Conservation (phyloP, 2,113 vertebrate species). For the Pungitius pungitius region DNA sequence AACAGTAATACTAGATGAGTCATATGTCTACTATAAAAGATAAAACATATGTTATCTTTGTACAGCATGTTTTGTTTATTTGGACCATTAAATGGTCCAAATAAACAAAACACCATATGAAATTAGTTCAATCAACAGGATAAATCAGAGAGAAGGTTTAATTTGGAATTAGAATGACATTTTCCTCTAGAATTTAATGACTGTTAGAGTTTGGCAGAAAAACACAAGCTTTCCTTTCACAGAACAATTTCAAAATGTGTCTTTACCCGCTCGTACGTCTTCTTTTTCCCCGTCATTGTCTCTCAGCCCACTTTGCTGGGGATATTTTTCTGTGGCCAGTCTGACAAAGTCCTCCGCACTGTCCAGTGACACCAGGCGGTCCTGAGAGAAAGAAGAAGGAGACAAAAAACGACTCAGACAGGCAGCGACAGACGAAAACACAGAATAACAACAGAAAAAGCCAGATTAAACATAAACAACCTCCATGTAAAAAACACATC, state of each 20-base stretch:
- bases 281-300: background rate
- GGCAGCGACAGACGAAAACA: too few species aligned
- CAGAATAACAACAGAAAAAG: background rate
- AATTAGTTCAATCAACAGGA: background rate
- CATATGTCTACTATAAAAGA: background rate
- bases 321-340: constrained; percentile 85
- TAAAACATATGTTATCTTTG: background rate
- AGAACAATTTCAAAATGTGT: background rate
- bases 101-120: background rate
- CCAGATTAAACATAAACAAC: too few species aligned
- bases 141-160: background rate
- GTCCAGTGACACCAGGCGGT: constrained; percentile 89
- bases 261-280: background rate
- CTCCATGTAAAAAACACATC: too few species aligned
- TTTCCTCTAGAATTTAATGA: background rate
- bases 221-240: background rate
- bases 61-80: background rate
- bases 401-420: too few species aligned
- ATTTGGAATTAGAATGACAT: background rate
- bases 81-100: background rate
- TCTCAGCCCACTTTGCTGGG: constrained; percentile 71
- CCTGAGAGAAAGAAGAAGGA: constrained; percentile 70
- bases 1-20: background rate
- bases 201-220: background rate
- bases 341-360: constrained; percentile 90